These are phyloP conservation scores for Hermaeophaga mercurialis DNA, from an alignment of 2,888 invertebrate genomes.

Conservation along the genomic window DNA sequence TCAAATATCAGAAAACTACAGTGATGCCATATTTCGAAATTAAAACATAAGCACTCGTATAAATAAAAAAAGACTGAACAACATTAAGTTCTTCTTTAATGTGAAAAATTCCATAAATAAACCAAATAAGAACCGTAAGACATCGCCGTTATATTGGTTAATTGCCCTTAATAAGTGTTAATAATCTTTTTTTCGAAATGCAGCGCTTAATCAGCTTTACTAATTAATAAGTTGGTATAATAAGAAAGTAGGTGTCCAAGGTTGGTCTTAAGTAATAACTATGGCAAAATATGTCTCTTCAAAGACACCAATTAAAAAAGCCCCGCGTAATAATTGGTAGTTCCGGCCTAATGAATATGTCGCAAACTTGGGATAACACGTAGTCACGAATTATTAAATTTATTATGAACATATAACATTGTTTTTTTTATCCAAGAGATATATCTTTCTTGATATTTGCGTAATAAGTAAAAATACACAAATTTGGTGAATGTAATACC, in stretches of 20 bases:
- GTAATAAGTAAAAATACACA: no score
- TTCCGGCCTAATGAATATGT: conserved; percentile 14
- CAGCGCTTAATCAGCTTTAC: not conserved
- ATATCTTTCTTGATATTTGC: no score
- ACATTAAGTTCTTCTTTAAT: no score
- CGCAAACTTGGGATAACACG: conserved; percentile 7
- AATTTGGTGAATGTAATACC: no score
- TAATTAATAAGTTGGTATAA: not conserved
- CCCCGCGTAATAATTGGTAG: conserved; percentile 2
- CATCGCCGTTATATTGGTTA: not conserved
- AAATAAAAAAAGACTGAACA: no score
- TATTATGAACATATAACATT: not conserved
- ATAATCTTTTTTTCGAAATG: not conserved
- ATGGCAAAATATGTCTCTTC: conserved; percentile 12
- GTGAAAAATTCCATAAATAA: not conserved
- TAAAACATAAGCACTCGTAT: no score
- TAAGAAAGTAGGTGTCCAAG: conserved; percentile 12
- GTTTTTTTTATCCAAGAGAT: no score
- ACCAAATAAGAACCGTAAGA: not conserved
- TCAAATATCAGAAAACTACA: no score
- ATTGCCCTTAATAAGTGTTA: not conserved
- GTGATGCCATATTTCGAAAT: no score
- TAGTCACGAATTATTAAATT: not conserved
- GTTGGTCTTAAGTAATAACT: conserved; percentile 9
- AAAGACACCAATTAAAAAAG: conserved; percentile 8